phyloP scores from a whole-genome alignment of 2,113 vertebrate species.

The Forbesichthys papilliferus region DNA sequence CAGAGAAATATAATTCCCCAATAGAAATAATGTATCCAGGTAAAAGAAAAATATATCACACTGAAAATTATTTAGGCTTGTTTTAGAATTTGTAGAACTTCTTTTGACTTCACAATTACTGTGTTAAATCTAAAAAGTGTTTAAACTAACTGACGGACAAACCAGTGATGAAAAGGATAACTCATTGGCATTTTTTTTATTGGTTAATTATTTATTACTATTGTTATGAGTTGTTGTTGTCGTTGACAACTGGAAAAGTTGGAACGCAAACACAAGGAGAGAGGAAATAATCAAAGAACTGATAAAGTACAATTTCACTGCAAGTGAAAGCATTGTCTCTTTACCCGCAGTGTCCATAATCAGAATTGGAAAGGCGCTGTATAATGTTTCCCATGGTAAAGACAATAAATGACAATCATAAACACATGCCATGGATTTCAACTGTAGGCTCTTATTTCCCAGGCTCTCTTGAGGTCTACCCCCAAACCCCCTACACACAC shows the following conservation, averaged over 20 bases:
- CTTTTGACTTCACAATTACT: too few relatives aligned
- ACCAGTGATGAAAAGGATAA: too few relatives aligned
- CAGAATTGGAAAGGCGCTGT: conserved; percentile 29
- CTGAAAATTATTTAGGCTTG: too few relatives aligned
- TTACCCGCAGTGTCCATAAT: conserved; percentile 32
- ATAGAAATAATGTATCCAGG: background rate
- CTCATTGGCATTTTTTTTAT: too few relatives aligned
- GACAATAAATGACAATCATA: conserved; percentile 74
- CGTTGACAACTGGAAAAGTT: too few relatives aligned
- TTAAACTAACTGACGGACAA: too few relatives aligned
- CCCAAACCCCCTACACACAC: conserved; percentile 30
- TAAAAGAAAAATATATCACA: background rate
- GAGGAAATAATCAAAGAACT: background rate
- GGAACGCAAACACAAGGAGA: background rate
- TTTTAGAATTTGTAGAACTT: too few relatives aligned
- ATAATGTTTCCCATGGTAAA: conserved; percentile 64
- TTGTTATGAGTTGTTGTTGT: too few relatives aligned
- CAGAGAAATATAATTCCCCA: background rate
- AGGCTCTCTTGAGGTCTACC: conserved; percentile 38
- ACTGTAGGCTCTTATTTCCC: conserved; percentile 61
- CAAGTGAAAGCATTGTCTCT: conserved; percentile 26
- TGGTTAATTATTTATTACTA: too few relatives aligned
- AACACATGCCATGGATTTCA: conserved; percentile 72
- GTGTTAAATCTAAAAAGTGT: too few relatives aligned
- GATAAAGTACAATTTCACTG: background rate